Conservation (phyloP, 2,888 invertebrate genomes). For the Pollenia griseotomentosa region DNA sequence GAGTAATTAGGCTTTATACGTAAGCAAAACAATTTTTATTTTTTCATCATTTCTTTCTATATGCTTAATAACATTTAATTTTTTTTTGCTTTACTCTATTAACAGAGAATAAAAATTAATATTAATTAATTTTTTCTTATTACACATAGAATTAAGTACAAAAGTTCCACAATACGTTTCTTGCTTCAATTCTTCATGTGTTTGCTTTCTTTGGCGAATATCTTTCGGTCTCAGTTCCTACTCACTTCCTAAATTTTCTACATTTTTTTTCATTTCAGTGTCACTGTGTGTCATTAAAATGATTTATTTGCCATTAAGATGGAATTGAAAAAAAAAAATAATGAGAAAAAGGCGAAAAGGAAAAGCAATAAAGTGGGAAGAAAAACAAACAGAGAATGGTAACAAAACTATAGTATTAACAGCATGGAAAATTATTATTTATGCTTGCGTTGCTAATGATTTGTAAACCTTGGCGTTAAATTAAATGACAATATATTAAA, state of each 20-base stretch:
- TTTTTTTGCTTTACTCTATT: slow-evolving; percentile 47
- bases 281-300: slow-evolving; percentile 67
- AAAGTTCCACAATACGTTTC: slow-evolving; percentile 21
- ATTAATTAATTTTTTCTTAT: slow-evolving; percentile 55
- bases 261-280: slow-evolving; percentile 28
- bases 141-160: slow-evolving; percentile 16
- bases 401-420: slow-evolving; percentile 43
- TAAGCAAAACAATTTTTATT: background rate
- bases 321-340: background rate
- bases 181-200: background rate
- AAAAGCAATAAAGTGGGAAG: background rate
- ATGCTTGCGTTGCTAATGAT: slow-evolving; percentile 72
- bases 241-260: slow-evolving; percentile 16
- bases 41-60: slow-evolving; percentile 26
- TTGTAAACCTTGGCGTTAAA: slow-evolving; percentile 73
- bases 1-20: background rate
- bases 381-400: slow-evolving; percentile 11
- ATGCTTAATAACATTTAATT: slow-evolving; percentile 42
- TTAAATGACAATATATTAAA: slow-evolving; percentile 70
- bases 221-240: slow-evolving; percentile 37
- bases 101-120: slow-evolving; percentile 60
- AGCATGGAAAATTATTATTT: slow-evolving; percentile 70
- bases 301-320: slow-evolving; percentile 67
- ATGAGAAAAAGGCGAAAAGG: background rate
- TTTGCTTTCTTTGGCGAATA: slow-evolving; percentile 32